Conservation (phyloP, 1,140 invertebrate species). For the Drosophila burlai region DNA sequence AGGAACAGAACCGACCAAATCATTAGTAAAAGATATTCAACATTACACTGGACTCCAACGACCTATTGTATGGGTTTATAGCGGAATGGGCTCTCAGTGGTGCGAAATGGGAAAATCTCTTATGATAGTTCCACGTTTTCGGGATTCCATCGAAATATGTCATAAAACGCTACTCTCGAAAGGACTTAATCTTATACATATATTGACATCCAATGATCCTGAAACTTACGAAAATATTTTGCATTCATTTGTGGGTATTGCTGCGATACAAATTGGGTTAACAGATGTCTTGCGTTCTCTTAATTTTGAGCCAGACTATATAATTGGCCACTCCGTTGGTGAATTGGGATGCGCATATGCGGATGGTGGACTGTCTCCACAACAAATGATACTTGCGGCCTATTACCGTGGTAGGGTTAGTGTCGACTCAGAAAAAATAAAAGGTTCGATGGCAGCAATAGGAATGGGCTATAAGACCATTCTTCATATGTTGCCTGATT, state of each 20-base stretch:
- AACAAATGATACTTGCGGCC: slow-evolving; percentile 93
- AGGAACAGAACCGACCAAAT: slow-evolving; percentile 85
- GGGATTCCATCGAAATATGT: slow-evolving; percentile 90
- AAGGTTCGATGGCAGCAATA: slow-evolving; percentile 94
- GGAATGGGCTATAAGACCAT: slow-evolving; percentile 88
- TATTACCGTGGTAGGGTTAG: slow-evolving; percentile 95
- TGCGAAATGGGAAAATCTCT: slow-evolving; percentile 90
- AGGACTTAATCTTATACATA: slow-evolving; percentile 91
- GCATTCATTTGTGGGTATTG: slow-evolving; percentile 96
- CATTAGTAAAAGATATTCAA: slow-evolving; percentile 86
- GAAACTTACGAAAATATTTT: slow-evolving; percentile 92
- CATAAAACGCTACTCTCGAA: slow-evolving; percentile 90
- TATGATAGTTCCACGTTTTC: slow-evolving; percentile 90
- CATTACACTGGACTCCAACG: slow-evolving; percentile 87
- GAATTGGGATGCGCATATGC: slow-evolving; percentile 96
- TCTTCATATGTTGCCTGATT: slow-evolving; percentile 87
- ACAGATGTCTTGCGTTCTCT: slow-evolving; percentile 91
- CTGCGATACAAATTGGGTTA: slow-evolving; percentile 94
- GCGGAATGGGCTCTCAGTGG: slow-evolving; percentile 97
- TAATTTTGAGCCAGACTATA: slow-evolving; percentile 92
- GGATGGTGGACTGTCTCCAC: slow-evolving; percentile 93
- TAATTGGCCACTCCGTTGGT: slow-evolving; percentile 95
- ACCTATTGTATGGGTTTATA: slow-evolving; percentile 95
- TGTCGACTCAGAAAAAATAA: slow-evolving; percentile 90
- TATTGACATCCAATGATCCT: slow-evolving; percentile 91